A percentile compares a stretch with the other conserved stretches of the same genome.
phyloP scores from a whole-genome alignment of 2,113 vertebrate genomes.

The Calyptommatus sinebrachiatus region DNA sequence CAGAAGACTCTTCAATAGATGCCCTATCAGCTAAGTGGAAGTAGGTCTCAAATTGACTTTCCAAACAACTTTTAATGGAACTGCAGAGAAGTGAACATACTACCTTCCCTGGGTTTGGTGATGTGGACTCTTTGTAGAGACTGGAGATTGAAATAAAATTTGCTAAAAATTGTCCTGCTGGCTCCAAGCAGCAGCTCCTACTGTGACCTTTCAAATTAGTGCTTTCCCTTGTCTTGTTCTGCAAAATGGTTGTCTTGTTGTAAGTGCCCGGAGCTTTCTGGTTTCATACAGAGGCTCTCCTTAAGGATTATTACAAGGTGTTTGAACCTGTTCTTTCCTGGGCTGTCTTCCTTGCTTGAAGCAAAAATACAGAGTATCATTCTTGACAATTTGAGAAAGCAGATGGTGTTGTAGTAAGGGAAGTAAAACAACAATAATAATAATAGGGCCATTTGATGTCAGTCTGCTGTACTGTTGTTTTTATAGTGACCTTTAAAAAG shows the following conservation, averaged over 20 bases:
- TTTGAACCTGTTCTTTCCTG: background rate
- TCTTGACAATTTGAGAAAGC: background rate
- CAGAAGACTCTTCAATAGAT: too few species aligned
- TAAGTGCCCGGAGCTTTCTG: background rate
- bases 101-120: background rate
- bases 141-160: background rate
- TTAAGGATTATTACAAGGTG: background rate
- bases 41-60: background rate
- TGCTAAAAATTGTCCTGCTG: background rate
- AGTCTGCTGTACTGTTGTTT: conserved; percentile 10
- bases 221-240: background rate
- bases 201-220: background rate
- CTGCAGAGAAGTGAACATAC: too few species aligned
- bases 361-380: background rate
- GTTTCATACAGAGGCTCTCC: background rate
- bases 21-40: too few species aligned
- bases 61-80: background rate
- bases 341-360: background rate
- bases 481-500: conserved; percentile 10
- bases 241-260: background rate
- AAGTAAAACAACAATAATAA: background rate
- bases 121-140: background rate
- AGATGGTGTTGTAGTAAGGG: background rate
- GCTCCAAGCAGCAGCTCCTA: background rate
- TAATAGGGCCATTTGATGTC: background rate